A percentile compares a stretch with the other conserved stretches of the same genome.
phyloP scores from a whole-genome alignment of 1,140 invertebrate genomes.

The Trachelipus rathkii region DNA sequence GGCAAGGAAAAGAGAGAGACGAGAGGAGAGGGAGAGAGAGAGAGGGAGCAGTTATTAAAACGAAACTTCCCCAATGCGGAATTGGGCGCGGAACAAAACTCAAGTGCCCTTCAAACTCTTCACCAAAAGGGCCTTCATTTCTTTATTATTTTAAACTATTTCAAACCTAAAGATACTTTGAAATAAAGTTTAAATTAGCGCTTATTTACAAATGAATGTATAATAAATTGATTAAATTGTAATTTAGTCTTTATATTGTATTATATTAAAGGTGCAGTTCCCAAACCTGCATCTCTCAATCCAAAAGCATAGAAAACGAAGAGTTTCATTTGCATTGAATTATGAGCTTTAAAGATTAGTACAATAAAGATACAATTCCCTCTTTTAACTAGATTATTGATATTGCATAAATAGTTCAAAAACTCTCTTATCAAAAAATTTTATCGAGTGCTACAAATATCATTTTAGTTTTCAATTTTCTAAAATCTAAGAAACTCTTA shows the following conservation, averaged over 20 bases:
- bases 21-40: too few species aligned
- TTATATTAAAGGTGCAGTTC: background rate
- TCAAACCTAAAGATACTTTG: too few species aligned
- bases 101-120: background rate
- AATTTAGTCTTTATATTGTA: slow-evolving; percentile 1
- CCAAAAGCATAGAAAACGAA: background rate
- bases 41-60: background rate
- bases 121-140: background rate
- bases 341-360: background rate
- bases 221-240: background rate
- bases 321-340: background rate
- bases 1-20: too few species aligned
- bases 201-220: too few species aligned
- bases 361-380: background rate
- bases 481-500: too few species aligned
- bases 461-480: too few species aligned
- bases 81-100: background rate
- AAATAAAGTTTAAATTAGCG: too few species aligned
- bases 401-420: slow-evolving; percentile 9
- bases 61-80: background rate
- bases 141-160: too few species aligned
- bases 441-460: too few species aligned
- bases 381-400: background rate
- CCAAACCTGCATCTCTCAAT: background rate
- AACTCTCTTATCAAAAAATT: too few species aligned